These are phyloP conservation scores for Syritta pipiens DNA, from an alignment of 2,888 invertebrate genomes.

Conservation along the genomic window DNA sequence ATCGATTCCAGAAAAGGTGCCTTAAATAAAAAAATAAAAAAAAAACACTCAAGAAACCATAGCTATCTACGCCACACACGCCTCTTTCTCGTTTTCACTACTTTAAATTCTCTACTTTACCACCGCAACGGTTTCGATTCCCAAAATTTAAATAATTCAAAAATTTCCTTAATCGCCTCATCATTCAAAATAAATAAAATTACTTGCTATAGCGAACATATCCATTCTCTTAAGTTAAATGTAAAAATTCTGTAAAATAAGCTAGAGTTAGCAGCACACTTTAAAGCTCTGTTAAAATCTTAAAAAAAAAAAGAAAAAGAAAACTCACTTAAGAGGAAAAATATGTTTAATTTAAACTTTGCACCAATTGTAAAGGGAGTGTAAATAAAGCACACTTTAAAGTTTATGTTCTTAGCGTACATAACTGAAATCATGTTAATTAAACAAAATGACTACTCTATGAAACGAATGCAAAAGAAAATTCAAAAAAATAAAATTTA, in stretches of 20 bases:
- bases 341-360: slow-evolving; percentile 21
- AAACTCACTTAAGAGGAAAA: background rate
- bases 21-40: too few species aligned
- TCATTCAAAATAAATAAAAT: too few species aligned
- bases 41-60: too few species aligned
- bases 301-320: too few species aligned
- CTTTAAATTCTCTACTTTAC: too few species aligned
- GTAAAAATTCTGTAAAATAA: slow-evolving; percentile 31
- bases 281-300: too few species aligned
- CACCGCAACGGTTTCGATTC: too few species aligned
- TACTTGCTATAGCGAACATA: slow-evolving; percentile 31
- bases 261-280: slow-evolving; percentile 27
- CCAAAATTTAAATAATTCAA: too few species aligned
- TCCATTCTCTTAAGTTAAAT: slow-evolving; percentile 10
- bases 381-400: slow-evolving; percentile 33
- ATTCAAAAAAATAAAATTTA: slow-evolving; percentile 18
- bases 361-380: slow-evolving; percentile 44
- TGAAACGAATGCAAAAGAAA: slow-evolving; percentile 2
- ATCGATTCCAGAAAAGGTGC: too few species aligned
- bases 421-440: slow-evolving; percentile 25
- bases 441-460: background rate
- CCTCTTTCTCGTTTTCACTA: too few species aligned
- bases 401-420: slow-evolving; percentile 17
- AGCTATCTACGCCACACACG: too few species aligned
- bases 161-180: too few species aligned